phyloP scores from a whole-genome alignment of 2,888 invertebrate species.

The Diaprepes abbreviatus region DNA sequence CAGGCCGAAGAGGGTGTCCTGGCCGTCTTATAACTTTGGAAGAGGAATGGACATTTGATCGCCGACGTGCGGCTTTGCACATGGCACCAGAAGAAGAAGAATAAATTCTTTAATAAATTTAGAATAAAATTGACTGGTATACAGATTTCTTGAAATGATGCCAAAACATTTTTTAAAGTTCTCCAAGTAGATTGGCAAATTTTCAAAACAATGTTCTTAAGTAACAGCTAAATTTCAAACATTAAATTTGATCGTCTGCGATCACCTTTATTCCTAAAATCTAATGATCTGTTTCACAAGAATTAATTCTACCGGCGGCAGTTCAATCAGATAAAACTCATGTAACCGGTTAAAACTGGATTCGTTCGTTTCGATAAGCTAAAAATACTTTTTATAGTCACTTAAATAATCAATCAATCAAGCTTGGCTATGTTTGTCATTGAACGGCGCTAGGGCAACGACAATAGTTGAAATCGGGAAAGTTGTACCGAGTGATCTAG shows the following conservation, averaged over 20 bases:
- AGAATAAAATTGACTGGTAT: too few species aligned
- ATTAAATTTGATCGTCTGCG: background rate
- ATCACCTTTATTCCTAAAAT: background rate
- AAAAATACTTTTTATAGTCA: constrained; percentile 2
- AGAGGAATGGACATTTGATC: too few species aligned
- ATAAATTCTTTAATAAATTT: too few species aligned
- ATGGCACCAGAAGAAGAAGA: too few species aligned
- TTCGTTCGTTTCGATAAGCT: background rate
- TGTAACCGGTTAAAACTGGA: constrained; percentile 5
- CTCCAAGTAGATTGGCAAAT: too few species aligned
- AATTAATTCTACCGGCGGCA: constrained; percentile 11
- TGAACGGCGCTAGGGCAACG: background rate
- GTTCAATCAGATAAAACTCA: constrained; percentile 8
- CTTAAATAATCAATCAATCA: background rate
- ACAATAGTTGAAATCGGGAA: background rate
- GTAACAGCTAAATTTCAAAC: too few species aligned
- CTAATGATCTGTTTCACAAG: constrained; percentile 10
- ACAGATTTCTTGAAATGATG: too few species aligned
- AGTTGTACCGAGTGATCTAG: background rate
- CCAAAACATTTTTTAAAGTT: too few species aligned
- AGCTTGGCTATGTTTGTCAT: background rate
- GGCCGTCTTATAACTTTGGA: too few species aligned
- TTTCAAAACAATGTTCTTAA: too few species aligned
- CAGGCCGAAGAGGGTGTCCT: too few species aligned
- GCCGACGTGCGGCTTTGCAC: too few species aligned